Conservation (phyloP, 2,888 invertebrate species). For the Hypselothyrea guttata region DNA sequence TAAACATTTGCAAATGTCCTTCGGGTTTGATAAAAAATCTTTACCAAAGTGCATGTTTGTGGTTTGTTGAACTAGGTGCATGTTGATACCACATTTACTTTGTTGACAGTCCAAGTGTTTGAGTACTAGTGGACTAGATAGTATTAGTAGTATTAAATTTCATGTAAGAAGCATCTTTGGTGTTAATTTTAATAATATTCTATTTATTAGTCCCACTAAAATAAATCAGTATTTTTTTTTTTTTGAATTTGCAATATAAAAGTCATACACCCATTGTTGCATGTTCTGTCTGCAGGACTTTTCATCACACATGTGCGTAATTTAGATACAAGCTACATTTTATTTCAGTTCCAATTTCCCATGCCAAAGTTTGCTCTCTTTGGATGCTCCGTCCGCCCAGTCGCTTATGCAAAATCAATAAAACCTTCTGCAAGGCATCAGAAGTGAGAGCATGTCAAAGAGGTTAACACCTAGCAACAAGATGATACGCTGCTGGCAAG, state of each 20-base stretch:
- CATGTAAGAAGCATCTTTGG: too few species aligned
- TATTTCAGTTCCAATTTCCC: constrained; percentile 39
- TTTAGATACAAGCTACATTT: constrained; percentile 25
- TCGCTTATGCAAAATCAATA: constrained; percentile 68
- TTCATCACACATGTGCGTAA: constrained; percentile 35
- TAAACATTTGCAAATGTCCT: constrained; percentile 49
- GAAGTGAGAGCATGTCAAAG: constrained; percentile 51
- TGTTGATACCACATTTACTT: constrained; percentile 27
- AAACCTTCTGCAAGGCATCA: constrained; percentile 32
- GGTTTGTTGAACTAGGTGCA: constrained; percentile 1
- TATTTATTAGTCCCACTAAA: too few species aligned
- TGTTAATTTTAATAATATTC: too few species aligned
- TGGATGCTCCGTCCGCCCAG: background rate
- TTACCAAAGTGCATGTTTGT: constrained; percentile 29
- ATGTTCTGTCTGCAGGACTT: too few species aligned
- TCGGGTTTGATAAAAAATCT: constrained; percentile 24
- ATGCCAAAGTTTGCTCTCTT: background rate
- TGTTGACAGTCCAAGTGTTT: constrained; percentile 12
- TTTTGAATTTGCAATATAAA: too few species aligned
- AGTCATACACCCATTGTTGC: too few species aligned
- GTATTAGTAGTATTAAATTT: too few species aligned
- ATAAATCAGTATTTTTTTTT: too few species aligned
- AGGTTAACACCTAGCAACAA: constrained; percentile 60
- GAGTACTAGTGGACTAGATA: background rate
- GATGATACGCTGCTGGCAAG: constrained; percentile 25